phyloP scores from a whole-genome alignment of 2,888 invertebrate species.

The Pseudoips prasinana region DNA sequence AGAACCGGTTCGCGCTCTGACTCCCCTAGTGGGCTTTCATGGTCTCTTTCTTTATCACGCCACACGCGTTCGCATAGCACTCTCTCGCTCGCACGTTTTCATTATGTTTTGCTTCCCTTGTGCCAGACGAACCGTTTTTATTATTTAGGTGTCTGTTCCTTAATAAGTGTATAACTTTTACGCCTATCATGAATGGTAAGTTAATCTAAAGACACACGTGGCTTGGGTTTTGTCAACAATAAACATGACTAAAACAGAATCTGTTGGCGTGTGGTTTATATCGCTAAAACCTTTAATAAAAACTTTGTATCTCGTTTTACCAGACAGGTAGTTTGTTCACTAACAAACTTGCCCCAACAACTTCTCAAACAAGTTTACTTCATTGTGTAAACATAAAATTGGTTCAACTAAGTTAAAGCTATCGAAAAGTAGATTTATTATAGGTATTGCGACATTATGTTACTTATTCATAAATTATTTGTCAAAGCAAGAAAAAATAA shows the following conservation, averaged over 20 bases:
- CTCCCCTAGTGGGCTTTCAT: constrained; percentile 70
- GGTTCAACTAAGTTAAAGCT: too few relatives aligned
- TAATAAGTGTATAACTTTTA: constrained; percentile 52
- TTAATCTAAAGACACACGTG: constrained; percentile 41
- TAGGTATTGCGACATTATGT: too few relatives aligned
- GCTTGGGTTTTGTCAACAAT: constrained; percentile 46
- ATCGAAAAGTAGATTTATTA: too few relatives aligned
- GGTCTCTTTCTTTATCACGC: constrained; percentile 63
- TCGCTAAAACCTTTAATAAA: too few relatives aligned
- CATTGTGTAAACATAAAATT: too few relatives aligned
- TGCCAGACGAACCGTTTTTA: constrained; percentile 72
- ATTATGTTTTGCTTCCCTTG: constrained; percentile 78
- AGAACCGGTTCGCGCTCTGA: constrained; percentile 76
- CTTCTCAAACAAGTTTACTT: too few relatives aligned
- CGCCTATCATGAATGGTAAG: constrained; percentile 48
- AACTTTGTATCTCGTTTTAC: too few relatives aligned
- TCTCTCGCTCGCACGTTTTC: constrained; percentile 71
- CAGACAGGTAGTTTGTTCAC: too few relatives aligned
- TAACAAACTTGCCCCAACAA: too few relatives aligned
- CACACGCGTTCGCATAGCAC: constrained; percentile 67
- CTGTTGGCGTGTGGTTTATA: constrained; percentile 5
- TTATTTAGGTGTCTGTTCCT: constrained; percentile 65
- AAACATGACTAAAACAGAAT: constrained; percentile 19
- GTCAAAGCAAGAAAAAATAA: too few relatives aligned
- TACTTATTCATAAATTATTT: too few relatives aligned